Base-by-base conservation (phyloP, 2,113 vertebrate species). In the Helogale parvula region DNA sequence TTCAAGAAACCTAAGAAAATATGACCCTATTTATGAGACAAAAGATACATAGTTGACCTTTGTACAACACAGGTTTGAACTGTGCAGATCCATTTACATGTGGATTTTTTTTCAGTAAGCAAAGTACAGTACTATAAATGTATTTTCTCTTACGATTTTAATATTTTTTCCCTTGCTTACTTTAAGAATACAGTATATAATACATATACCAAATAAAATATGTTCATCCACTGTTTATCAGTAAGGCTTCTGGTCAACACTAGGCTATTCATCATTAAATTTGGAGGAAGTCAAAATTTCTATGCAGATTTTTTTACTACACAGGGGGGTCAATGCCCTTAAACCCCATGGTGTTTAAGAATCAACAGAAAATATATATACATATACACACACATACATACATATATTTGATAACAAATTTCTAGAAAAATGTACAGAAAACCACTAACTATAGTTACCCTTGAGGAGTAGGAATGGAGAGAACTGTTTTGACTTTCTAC, bases 1-100 rank as follows among this genome's bases (percentile, higher is more conserved):
- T 4, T 54, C 29, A 90, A 83, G 47, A 93, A 76, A 65, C 93
- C 33, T 92, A 88, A 93, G 23, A 91, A 87, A 97, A 81, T 19
- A 84, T 11, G 5, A 80, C 35, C n/a, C 35, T 47, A 68, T 68
- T 88, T 92, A 82, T 77, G 38, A 82, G 15, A 81, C 23, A 27
- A 38, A 45, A 88, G 23, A 81, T 14, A 69, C 25, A 57, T 14
- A 76, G 41, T 41, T 76, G 14, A 47, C 27, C 41, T 25, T 45
- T 47, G 25, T 47, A 31, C 27, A 76, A 47, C 72, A 76, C 12
- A 14, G 38, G 3, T 76, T 31, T 76, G 72, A 76, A 76, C 3
- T 16, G 41, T 47, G 72, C 7, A 76, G 72, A 27, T 47, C 41
- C 25, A 45, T 41, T 76, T 31, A 76, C 41, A 76, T 0, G 29